Evolutionary conservation across 2,113 vertebrate species (phyloP).

Genomic region (Tychaedon coryphoeus): DNA sequence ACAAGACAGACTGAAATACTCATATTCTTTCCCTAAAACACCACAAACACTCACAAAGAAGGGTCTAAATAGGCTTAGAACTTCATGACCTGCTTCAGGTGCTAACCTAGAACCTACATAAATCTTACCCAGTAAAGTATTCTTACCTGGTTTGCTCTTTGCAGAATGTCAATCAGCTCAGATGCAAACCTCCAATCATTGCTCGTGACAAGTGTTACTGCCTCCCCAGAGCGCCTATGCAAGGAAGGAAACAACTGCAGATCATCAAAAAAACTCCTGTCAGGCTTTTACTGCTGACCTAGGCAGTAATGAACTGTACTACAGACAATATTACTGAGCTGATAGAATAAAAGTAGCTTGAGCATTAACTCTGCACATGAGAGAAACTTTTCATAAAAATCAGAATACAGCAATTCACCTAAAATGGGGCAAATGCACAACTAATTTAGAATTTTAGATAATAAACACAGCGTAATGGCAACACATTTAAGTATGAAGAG

Average conservation of each 20-base stretch:
- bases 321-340: not conserved
- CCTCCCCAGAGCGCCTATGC: conserved; percentile 77
- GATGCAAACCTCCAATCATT: conserved; percentile 86
- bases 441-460: not conserved
- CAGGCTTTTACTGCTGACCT: not conserved
- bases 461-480: not conserved
- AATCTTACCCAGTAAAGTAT: not conserved
- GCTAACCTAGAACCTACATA: not conserved
- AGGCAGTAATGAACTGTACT: not conserved
- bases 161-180: conserved; percentile 88
- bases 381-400: not conserved
- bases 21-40: not conserved
- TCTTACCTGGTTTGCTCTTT: conserved; percentile 87
- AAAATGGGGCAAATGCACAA: not conserved
- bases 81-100: not conserved
- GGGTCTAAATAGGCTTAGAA: not conserved
- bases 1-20: not conserved
- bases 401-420: not conserved
- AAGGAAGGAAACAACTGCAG: not conserved
- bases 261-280: not conserved
- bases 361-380: not conserved
- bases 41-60: not conserved
- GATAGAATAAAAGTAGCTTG: not conserved
- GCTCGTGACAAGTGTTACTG: conserved; percentile 87
- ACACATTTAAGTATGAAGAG: not conserved